Conservation (phyloP, 2,113 vertebrate genomes). For the Nerophis lumbriciformis region DNA sequence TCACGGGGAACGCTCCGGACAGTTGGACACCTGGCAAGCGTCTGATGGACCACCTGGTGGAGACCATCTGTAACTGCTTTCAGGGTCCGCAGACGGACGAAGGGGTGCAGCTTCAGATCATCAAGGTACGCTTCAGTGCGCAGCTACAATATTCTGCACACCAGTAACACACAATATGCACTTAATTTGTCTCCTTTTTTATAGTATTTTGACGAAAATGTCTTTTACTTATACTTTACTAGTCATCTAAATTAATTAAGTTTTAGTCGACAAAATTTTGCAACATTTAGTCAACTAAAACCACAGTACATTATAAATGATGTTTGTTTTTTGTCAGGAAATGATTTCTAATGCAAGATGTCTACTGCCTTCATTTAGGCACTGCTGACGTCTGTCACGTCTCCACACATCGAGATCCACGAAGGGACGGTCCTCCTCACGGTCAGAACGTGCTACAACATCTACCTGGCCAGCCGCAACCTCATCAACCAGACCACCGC, state of each 20-base stretch:
- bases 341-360: too few species aligned
- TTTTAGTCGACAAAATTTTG: too few species aligned
- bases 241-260: too few species aligned
- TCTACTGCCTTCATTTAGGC: conserved; percentile 68
- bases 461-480: conserved; percentile 97
- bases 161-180: too few species aligned
- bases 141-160: too few species aligned
- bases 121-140: conserved; percentile 77
- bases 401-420: conserved; percentile 93
- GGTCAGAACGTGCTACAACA: conserved; percentile 96
- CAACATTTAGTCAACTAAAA: too few species aligned
- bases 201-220: too few species aligned
- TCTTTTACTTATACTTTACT: too few species aligned
- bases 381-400: conserved; percentile 91
- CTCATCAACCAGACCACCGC: conserved; percentile 99
- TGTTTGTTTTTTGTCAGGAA: too few species aligned
- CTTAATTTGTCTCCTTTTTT: too few species aligned
- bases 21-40: conserved; percentile 84
- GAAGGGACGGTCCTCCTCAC: conserved; percentile 95
- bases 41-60: conserved; percentile 92
- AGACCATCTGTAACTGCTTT: conserved; percentile 93
- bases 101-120: conserved; percentile 96
- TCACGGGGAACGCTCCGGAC: conserved; percentile 93
- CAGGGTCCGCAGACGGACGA: conserved; percentile 96
- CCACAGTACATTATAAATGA: too few species aligned